Percentiles rank a stretch among this genome's conserved stretches.
Evolutionary conservation across 2,888 invertebrate species (phyloP).

Genomic region (Temnothorax ravouxi): DNA sequence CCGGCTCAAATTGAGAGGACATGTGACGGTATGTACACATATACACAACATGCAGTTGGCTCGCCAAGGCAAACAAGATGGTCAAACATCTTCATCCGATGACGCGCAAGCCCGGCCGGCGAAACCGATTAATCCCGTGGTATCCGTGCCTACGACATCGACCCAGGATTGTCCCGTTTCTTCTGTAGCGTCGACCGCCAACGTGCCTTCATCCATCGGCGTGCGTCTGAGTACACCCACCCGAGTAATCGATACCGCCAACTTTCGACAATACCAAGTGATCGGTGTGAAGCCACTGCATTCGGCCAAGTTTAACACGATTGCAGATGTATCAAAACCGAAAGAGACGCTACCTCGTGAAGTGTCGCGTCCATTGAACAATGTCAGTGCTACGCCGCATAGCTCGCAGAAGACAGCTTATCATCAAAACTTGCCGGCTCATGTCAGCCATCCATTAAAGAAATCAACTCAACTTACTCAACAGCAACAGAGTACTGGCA

Average conservation of each 20-base stretch:
- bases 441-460: not conserved
- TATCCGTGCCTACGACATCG: not conserved
- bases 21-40: not conserved
- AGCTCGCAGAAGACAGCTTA: not conserved
- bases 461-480: not conserved
- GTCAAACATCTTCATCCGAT: not conserved
- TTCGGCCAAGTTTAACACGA: not conserved
- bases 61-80: not conserved
- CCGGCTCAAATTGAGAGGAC: not conserved
- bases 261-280: not conserved
- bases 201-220: not conserved
- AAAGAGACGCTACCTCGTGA: not conserved
- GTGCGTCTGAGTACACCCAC: not conserved
- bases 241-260: not conserved
- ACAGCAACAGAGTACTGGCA: not conserved
- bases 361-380: not conserved
- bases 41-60: not conserved
- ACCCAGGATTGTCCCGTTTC: not conserved
- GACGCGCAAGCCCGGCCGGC: not conserved
- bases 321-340: not conserved
- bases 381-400: not conserved
- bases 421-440: conserved; percentile 59
- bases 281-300: not conserved
- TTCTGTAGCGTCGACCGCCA: not conserved
- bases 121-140: not conserved